phyloP scores from a whole-genome alignment of 2,797 vertebrate species.

The Poecilia picta region DNA sequence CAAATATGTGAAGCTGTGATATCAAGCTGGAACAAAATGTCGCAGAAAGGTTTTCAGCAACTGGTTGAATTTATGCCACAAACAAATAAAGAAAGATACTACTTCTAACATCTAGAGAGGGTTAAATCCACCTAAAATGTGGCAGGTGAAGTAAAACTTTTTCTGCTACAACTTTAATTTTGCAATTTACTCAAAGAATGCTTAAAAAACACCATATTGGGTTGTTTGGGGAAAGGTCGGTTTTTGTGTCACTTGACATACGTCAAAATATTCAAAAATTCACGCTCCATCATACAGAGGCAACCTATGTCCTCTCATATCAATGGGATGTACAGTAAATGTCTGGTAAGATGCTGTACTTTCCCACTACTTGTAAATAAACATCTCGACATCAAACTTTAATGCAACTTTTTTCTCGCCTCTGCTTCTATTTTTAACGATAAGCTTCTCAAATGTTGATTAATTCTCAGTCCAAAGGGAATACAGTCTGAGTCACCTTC shows the following conservation, averaged over 20 bases:
- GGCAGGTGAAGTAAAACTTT: not conserved
- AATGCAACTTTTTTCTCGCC: slow-evolving; percentile 18
- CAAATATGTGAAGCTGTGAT: not conserved
- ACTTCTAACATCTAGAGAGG: not conserved
- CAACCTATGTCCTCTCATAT: not conserved
- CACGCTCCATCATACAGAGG: not conserved
- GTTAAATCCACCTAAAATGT: not conserved
- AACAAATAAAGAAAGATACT: not conserved
- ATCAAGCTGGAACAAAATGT: not conserved
- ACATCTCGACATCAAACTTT: not conserved
- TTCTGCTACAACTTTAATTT: not conserved
- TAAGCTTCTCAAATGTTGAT: slow-evolving; percentile 23
- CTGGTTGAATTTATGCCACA: not conserved
- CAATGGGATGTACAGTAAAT: not conserved
- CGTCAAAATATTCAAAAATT: not conserved
- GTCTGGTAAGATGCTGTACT: not conserved
- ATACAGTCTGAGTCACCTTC: not conserved
- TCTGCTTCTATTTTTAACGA: slow-evolving; percentile 11
- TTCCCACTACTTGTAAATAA: not conserved
- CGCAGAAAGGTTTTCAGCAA: not conserved
- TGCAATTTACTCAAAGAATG: not conserved
- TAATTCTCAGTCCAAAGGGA: slow-evolving; percentile 3
- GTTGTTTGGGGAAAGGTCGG: not conserved
- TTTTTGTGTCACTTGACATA: too few species aligned
- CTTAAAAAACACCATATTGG: not conserved